These are phyloP conservation scores for Steinernema carpocapsae DNA, from an alignment of 2,888 invertebrate species.

Conservation along the genomic window DNA sequence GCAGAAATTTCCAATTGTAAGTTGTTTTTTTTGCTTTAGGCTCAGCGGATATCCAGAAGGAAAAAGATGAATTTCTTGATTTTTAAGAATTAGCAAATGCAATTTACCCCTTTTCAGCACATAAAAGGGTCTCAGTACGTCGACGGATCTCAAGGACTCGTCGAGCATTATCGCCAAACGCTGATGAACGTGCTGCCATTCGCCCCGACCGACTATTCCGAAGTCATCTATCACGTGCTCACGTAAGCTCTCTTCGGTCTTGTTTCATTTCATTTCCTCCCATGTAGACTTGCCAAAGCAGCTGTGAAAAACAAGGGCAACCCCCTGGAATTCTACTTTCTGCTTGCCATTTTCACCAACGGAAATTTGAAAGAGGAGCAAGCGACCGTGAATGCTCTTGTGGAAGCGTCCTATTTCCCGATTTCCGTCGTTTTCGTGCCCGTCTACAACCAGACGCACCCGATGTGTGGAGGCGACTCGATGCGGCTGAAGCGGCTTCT, in stretches of 20 bases:
- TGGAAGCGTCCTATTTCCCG: conserved; percentile 56
- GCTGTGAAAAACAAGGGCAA: conserved; percentile 48
- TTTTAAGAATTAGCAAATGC: background rate
- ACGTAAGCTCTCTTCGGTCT: conserved; percentile 66
- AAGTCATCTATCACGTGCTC: conserved; percentile 73
- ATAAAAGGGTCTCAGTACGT: conserved; percentile 71
- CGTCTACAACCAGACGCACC: conserved; percentile 48
- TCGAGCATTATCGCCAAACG: conserved; percentile 73
- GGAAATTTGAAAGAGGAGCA: conserved; percentile 48
- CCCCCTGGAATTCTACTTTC: conserved; percentile 50
- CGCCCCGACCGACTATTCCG: conserved; percentile 76
- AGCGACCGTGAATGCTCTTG: conserved; percentile 55
- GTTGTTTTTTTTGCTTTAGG: conserved; percentile 1
- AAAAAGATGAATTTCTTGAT: too few relatives aligned
- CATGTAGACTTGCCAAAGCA: conserved; percentile 60
- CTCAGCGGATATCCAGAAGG: too few relatives aligned
- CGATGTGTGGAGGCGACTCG: conserved; percentile 38
- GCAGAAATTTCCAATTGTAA: conserved; percentile 68
- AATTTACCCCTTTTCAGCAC: background rate
- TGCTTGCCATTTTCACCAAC: conserved; percentile 62
- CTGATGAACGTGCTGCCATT: conserved; percentile 72
- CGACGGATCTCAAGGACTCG: conserved; percentile 71
- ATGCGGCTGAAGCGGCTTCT: conserved; percentile 36
- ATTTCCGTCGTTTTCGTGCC: conserved; percentile 59
- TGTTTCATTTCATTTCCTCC: too few relatives aligned